Evolutionary conservation across 2,888 invertebrate species (phyloP).

Genomic region (Laspeyria flexula): DNA sequence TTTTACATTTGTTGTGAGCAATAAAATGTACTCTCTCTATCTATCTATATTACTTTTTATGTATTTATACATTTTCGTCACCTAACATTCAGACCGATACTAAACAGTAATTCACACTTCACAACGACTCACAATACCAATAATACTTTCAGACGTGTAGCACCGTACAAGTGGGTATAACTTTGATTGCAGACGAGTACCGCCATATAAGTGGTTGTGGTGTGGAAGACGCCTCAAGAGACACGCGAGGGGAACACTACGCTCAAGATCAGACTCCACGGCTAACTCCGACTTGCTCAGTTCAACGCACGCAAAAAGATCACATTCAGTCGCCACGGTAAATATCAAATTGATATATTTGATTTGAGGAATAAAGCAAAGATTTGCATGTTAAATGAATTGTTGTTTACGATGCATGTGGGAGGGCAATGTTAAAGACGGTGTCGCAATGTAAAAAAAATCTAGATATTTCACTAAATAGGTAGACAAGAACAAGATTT

Average conservation of each 20-base stretch:
- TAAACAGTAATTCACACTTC: slow-evolving; percentile 11
- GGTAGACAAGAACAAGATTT: too few species aligned
- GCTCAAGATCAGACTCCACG: slow-evolving; percentile 80
- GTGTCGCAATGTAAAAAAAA: too few species aligned
- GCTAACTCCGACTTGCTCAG: slow-evolving; percentile 85
- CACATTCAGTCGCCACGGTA: slow-evolving; percentile 78
- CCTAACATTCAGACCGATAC: not conserved
- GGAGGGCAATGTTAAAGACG: too few species aligned
- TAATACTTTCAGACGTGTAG: slow-evolving; percentile 49
- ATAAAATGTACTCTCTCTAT: not conserved
- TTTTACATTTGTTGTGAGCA: too few species aligned
- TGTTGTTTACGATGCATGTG: too few species aligned
- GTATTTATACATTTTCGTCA: not conserved
- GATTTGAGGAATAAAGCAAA: too few species aligned
- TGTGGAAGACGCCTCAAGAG: slow-evolving; percentile 69
- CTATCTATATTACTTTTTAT: not conserved
- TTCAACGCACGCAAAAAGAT: slow-evolving; percentile 74
- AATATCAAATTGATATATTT: slow-evolving; percentile 4
- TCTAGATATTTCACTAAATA: too few species aligned
- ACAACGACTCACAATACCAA: slow-evolving; percentile 31
- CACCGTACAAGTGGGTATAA: slow-evolving; percentile 51
- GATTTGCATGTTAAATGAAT: too few species aligned
- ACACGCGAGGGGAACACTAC: slow-evolving; percentile 69
- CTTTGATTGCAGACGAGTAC: slow-evolving; percentile 82
- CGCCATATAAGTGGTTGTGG: slow-evolving; percentile 89